A percentile compares a stretch with the other conserved stretches of the same genome.
phyloP scores from a whole-genome alignment of 2,888 invertebrate species.

The Lypha dubia region DNA sequence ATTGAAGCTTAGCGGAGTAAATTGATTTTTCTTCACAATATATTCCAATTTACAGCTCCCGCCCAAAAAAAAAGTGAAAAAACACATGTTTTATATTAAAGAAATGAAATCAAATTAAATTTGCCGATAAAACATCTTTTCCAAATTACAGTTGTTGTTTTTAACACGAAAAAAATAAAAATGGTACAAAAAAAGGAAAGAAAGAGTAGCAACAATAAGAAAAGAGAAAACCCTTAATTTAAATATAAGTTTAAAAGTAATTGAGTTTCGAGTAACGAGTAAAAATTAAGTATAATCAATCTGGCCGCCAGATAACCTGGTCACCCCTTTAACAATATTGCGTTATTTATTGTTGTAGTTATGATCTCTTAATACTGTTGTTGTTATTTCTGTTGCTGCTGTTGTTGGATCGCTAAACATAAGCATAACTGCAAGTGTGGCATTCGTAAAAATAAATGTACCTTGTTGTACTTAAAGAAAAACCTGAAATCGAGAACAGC shows the following conservation, averaged over 20 bases:
- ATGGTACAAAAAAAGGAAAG: too few relatives aligned
- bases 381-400: neutral
- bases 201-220: constrained; percentile 27
- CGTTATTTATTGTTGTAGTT: constrained; percentile 53
- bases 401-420: constrained; percentile 18
- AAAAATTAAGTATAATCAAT: constrained; percentile 65
- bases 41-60: neutral
- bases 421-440: constrained; percentile 46
- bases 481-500: constrained; percentile 66
- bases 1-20: neutral
- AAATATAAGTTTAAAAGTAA: constrained; percentile 29
- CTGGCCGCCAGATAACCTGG: constrained; percentile 68
- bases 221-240: constrained; percentile 70
- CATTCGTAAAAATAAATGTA: constrained; percentile 27
- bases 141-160: constrained; percentile 43
- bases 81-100: constrained; percentile 64
- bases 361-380: constrained; percentile 45
- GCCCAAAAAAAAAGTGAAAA: constrained; percentile 60
- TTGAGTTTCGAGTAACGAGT: constrained; percentile 38
- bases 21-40: neutral
- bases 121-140: constrained; percentile 49
- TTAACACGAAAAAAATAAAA: neutral
- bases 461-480: constrained; percentile 57
- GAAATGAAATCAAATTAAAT: constrained; percentile 44
- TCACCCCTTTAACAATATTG: constrained; percentile 65